Conservation (phyloP, 2,797 vertebrate genomes). For the Brotogeris chrysoptera region DNA sequence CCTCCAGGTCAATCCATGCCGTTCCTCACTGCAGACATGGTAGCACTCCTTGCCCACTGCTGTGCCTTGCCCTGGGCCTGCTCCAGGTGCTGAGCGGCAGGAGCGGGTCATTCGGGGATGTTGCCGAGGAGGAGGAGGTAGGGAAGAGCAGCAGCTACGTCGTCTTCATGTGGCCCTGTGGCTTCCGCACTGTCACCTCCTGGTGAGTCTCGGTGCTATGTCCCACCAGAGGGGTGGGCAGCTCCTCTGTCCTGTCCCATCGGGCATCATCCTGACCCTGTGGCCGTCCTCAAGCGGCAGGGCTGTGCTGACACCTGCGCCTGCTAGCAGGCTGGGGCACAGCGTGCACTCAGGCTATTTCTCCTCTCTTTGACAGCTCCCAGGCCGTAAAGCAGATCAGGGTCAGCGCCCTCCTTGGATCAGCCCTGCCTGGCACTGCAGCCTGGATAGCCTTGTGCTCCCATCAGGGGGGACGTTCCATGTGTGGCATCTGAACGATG, state of each 20-base stretch:
- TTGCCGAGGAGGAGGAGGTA: neutral
- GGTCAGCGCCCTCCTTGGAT: neutral
- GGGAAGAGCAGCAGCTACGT: neutral
- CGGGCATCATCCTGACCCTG: neutral
- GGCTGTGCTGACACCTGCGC: neutral
- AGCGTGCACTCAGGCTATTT: neutral
- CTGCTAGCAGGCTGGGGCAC: neutral
- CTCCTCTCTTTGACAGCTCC: neutral
- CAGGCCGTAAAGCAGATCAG: neutral
- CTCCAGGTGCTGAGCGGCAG: neutral
- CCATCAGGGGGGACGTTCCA: neutral
- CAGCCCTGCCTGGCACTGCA: neutral
- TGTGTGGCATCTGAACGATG: neutral
- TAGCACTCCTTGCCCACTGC: neutral
- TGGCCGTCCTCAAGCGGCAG: neutral
- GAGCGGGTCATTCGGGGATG: neutral
- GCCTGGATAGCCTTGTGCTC: neutral
- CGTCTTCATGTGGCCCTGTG: neutral
- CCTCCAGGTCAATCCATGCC: neutral
- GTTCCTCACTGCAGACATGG: neutral
- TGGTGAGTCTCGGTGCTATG: neutral
- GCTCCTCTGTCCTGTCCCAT: neutral
- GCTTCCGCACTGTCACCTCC: neutral
- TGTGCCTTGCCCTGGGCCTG: neutral
- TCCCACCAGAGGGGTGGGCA: neutral